Base-by-base conservation (phyloP, 2,797 vertebrate genomes). In the Urosaurus nigricauda region DNA sequence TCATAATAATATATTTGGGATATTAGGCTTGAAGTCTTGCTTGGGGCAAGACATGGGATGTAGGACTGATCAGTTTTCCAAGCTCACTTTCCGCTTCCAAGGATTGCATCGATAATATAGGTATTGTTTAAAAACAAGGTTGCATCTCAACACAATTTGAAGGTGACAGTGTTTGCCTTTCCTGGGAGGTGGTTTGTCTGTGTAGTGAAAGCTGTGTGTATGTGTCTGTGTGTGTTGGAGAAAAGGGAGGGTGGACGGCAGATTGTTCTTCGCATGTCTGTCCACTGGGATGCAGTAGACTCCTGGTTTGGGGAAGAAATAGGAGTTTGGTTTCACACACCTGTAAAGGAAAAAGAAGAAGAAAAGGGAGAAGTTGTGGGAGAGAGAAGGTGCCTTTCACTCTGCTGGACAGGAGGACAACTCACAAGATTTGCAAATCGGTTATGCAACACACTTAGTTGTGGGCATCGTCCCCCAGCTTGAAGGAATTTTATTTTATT, bases 231-330 rank as follows among this genome's bases (percentile, higher is more conserved):
- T n/a, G 47, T 84, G 68, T 51, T 37, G 82, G 0, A 1, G 81
- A 19, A 5, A 19, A 13, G 56, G 56, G 81, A 89, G 88, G 84
- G 91, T 85, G 91, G 14, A 65, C 83, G 80, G 63, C 74, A 32
- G 79, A 86, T 75, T 92, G 96, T 89, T 81, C 17, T 95, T 93
- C 93, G 43, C 14, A 16, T 47, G 40, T 84, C 71, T 77, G 89
- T 89, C 96, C 96, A 84, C 96, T 95, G 95, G 96, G 95, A 89
- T 93, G 96, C 95, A 91, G 92, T 94, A 93, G 90, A 89, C 92
- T 73, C 91, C 93, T 63, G 92, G 68, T 86, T 35, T 92, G 88
- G 91, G 35, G 13, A 53, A 9, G 16, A 16, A 24, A 47, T 11
- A 70, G 73, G 78, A 88, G 47, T 6, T 11, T 2, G 16, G 47